Conservation (phyloP, 2,113 vertebrate species). For the Microcebus ravelobensis region DNA sequence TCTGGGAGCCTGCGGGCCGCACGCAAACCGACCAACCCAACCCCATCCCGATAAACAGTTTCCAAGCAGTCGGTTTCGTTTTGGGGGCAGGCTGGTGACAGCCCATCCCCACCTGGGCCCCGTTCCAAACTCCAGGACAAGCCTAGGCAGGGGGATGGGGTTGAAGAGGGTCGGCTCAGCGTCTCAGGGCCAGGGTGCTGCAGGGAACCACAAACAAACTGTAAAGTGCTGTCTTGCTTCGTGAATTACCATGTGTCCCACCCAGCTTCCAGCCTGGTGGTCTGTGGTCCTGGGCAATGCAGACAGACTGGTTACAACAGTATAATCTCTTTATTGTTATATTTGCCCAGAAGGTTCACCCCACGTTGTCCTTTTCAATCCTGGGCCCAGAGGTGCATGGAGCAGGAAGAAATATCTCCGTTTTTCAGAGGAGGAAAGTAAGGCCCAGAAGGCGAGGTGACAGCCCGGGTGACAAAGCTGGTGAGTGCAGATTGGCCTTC, state of each 20-base stretch:
- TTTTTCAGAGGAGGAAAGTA: neutral
- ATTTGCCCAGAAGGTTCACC: too few species aligned
- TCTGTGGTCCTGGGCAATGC: accelerated
- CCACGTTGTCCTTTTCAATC: neutral
- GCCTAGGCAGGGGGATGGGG: accelerated
- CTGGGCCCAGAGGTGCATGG: accelerated
- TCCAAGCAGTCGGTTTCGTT: neutral
- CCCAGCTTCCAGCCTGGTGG: accelerated
- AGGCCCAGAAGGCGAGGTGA: neutral
- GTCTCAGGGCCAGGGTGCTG: neutral
- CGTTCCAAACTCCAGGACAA: neutral
- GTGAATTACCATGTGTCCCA: accelerated
- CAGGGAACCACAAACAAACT: neutral
- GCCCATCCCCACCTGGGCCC: neutral
- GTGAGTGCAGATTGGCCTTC: too few species aligned
- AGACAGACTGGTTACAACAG: accelerated
- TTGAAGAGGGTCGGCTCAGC: too few species aligned
- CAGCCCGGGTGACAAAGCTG: neutral
- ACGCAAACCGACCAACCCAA: too few species aligned
- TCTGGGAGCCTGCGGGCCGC: neutral
- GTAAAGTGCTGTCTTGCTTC: neutral
- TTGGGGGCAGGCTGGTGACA: neutral
- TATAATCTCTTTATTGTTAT: accelerated
- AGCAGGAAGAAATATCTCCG: neutral
- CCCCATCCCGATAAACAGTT: neutral